Conservation (phyloP, 2,113 vertebrate genomes). For the Cercocebus atys region DNA sequence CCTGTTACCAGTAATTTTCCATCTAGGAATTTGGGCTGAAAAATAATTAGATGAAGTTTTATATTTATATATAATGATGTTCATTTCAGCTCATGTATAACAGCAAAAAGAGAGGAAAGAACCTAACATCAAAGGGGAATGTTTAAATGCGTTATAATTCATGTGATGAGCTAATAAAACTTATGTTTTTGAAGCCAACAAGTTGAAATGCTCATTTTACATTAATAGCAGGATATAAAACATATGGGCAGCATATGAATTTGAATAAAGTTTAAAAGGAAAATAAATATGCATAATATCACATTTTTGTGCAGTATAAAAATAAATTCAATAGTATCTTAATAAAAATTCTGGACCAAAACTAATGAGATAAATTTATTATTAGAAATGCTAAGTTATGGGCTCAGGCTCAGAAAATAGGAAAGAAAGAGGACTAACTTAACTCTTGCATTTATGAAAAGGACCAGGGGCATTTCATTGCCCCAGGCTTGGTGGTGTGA, state of each 20-base stretch:
- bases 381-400: conserved; percentile 36
- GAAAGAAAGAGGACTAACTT: not conserved
- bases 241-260: conserved; percentile 41
- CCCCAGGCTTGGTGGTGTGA: not conserved
- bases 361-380: conserved; percentile 56
- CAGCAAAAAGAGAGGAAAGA: not conserved
- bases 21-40: conserved; percentile 27
- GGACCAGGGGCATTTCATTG: not conserved
- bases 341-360: conserved; percentile 45
- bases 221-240: conserved; percentile 52
- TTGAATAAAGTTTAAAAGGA: conserved; percentile 40
- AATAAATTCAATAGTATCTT: conserved; percentile 43
- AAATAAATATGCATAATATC: conserved; percentile 38
- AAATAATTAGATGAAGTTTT: conserved; percentile 54
- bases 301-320: conserved; percentile 32
- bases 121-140: not conserved
- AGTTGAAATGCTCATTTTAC: conserved; percentile 51
- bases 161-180: conserved; percentile 46
- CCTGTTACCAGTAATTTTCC: conserved; percentile 29
- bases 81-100: not conserved
- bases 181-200: conserved; percentile 15
- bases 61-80: conserved; percentile 14
- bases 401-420: not conserved
- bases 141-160: conserved; percentile 43
- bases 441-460: not conserved